phyloP scores from a whole-genome alignment of 1,140 invertebrate species.

The Tetraneura akinire region DNA sequence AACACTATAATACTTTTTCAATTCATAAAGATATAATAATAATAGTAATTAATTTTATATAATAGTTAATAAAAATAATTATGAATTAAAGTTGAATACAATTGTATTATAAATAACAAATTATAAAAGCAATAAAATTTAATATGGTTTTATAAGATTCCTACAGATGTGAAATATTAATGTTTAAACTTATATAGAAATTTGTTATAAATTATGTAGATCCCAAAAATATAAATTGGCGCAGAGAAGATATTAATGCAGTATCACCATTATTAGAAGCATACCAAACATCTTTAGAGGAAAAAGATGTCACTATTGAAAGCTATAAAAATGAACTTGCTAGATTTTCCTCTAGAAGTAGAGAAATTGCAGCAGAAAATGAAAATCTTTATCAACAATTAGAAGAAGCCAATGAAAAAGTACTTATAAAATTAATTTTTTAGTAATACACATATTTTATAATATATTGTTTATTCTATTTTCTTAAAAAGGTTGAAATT shows the following conservation, averaged over 20 bases:
- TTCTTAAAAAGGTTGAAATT: slow-evolving; percentile 57
- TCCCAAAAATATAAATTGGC: slow-evolving; percentile 59
- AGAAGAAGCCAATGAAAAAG: slow-evolving; percentile 63
- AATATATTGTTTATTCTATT: no score
- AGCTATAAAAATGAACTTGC: slow-evolving; percentile 66
- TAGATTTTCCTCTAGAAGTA: slow-evolving; percentile 65
- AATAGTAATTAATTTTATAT: no score
- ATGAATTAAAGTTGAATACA: no score
- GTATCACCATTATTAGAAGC: slow-evolving; percentile 68
- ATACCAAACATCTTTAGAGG: slow-evolving; percentile 68
- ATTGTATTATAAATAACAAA: no score
- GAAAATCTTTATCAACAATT: slow-evolving; percentile 64
- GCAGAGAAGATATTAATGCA: slow-evolving; percentile 63
- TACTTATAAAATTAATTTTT: slow-evolving; percentile 55
- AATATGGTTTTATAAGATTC: no score
- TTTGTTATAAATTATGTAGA: slow-evolving; percentile 14
- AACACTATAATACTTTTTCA: no score
- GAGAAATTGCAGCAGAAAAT: slow-evolving; percentile 67
- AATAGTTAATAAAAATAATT: no score
- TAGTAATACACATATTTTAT: not conserved
- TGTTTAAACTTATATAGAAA: no score
- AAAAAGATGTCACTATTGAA: slow-evolving; percentile 68
- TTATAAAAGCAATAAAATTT: no score
- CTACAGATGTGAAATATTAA: no score
- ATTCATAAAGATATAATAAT: no score